Base-by-base conservation (phyloP, 2,888 invertebrate genomes). In the Leptogaster cylindrica region DNA sequence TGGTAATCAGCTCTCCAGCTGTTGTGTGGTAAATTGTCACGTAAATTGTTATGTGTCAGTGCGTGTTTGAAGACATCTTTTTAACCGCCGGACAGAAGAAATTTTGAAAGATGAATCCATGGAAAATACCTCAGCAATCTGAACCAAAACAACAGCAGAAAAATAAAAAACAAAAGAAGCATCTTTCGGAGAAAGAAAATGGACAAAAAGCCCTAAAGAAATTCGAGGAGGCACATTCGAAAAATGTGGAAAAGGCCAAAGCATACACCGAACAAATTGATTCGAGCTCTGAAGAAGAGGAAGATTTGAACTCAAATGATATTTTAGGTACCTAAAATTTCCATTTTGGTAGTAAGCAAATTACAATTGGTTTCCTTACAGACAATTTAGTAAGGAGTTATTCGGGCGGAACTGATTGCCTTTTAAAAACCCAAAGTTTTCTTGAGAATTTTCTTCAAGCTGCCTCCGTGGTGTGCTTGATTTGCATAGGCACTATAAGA, bases 401-500 rank as follows among this genome's bases (percentile, higher is more conserved):
- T 70, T 79, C 81, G 18, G 82, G 80, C 2, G 76, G 80, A 69
- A 76, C 76, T 61, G 82, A 78, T 28, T 82, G 84, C 73, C 75
- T 84, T 5, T 82, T 82, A 51, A 83, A 88, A 74, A 91, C 91
- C 3, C 86, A 88, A 75, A 86, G 87, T 52, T 88, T 90, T 76
- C 81, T 95, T 63, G 89, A 91, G 76, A 92, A 93, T 78, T 85
- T 89, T 0, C 86, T 94, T 72, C 88, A 89, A 74, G 90, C 92
- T 16, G 90, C 92, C 5, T 86, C 91, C 6, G 88, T 90, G 1
- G 90, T 91, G 8, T 97, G 97, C 76, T 85, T 96, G 2, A 92
- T 97, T 75, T 96, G 96, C 75, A 95, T 96, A 76, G 93, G 90
- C 2, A 89, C 90, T 39, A 87, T 96, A 10, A 93, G 91, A 78